Evolutionary conservation across 2,797 vertebrate species (phyloP).

Genomic region (Crax fasciolata): DNA sequence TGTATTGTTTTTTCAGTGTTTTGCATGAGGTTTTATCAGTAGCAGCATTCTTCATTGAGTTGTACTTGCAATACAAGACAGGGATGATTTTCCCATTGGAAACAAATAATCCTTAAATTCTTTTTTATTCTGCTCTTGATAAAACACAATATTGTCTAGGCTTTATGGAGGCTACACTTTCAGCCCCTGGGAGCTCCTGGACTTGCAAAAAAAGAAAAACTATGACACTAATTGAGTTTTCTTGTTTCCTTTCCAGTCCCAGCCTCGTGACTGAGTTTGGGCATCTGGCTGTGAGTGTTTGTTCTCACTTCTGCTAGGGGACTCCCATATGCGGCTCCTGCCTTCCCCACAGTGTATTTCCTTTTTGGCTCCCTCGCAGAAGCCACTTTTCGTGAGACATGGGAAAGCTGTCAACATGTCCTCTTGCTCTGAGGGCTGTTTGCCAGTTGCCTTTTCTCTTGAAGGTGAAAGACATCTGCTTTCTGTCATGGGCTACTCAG

Average conservation of each 20-base stretch:
- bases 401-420: background rate
- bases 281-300: background rate
- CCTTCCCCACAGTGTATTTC: fast-evolving
- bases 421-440: background rate
- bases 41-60: background rate
- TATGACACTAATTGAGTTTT: conserved; percentile 19
- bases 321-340: background rate
- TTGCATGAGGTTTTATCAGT: background rate
- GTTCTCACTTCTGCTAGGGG: background rate
- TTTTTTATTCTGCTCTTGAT: background rate
- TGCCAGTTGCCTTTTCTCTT: background rate
- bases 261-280: background rate
- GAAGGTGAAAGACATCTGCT: background rate
- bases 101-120: background rate
- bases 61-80: background rate
- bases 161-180: conserved; percentile 1
- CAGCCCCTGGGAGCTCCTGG: background rate
- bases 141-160: background rate
- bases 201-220: background rate
- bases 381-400: background rate
- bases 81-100: conserved; percentile 17
- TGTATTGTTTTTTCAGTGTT: background rate
- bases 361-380: background rate
- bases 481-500: background rate
- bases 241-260: conserved; percentile 39